These are phyloP conservation scores for Lucilia cuprina DNA, from an alignment of 1,140 invertebrate genomes.

Conservation along the genomic window DNA sequence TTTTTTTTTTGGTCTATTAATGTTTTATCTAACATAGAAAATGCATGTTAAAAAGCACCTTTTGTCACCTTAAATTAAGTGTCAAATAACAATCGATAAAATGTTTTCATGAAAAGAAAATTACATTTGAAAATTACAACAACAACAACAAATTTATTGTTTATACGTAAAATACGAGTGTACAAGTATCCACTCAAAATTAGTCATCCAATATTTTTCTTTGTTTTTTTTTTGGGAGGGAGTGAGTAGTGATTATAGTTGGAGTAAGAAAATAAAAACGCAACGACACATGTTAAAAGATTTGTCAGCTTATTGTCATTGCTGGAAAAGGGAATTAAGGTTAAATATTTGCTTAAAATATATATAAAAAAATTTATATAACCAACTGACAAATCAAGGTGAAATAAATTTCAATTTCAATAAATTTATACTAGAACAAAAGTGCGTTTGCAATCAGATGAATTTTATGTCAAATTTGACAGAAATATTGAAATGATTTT, in stretches of 20 bases:
- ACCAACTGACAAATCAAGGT: not conserved
- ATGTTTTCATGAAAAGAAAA: constrained; percentile 7
- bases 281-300: not conserved
- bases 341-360: not conserved
- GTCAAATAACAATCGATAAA: constrained; percentile 57
- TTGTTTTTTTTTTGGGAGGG: not conserved
- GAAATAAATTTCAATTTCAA: not conserved
- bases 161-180: not conserved
- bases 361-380: not conserved
- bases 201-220: not conserved
- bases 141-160: not conserved
- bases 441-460: not conserved
- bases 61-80: constrained; percentile 51
- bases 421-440: not conserved
- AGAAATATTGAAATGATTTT: too few species aligned
- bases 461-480: not conserved
- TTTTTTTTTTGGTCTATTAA: not conserved
- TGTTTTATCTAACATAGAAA: constrained; percentile 29
- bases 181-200: not conserved
- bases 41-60: constrained; percentile 33
- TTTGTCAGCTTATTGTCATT: not conserved
- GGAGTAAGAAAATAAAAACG: not conserved
- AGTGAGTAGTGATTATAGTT: not conserved
- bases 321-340: not conserved
- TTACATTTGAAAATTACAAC: not conserved